Base-by-base conservation (phyloP, 2,888 invertebrate genomes). In the Calliscelio sp. region DNA sequence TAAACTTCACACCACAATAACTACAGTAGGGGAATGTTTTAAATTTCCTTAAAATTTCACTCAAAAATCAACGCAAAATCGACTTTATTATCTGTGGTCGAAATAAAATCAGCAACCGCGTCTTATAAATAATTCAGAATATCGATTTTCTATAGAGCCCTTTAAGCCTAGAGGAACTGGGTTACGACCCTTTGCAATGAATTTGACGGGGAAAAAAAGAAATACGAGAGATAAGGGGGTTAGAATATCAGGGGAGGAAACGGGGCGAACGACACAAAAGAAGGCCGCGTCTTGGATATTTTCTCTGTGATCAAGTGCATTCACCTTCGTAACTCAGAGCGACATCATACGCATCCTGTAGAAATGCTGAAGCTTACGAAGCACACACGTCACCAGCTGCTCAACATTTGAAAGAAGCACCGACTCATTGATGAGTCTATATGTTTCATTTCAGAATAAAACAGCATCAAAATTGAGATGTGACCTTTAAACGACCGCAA, bases 51-150 rank as follows among this genome's bases (percentile, higher is more conserved):
- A 32, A 63, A 74, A 38, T 53, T 63, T 41, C 22, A 20, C 14
- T 44, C 22, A 51, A 61, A 68, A 57, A 68, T 38, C 59, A 59
- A 59, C 38, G 25, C 18, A 25, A 55, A 49, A 78, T 70, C 61
- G 38, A n/a, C 70, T 63, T 68, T 25, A 66, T 55, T 75, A 81
- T 66, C 44, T 35, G 63, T 18, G 49, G 51, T 25, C 38, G 49
- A 78, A 77, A 41, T 78, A 66, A 68, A 79, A 84, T 84, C 68
- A 75, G 59, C 61, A 65, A 24, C 44, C 65, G 65, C 55, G 63
- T 51, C 84, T 80, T 80, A 75, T 80, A 79, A 84, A 84, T 84
- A 75, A 84, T 80, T 84, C 80, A 80, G 74, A 65, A 57, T 74
- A 80, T 84, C 53, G 84, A 79, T 79, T 74, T 75, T 84, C 79